phyloP scores from a whole-genome alignment of 2,797 vertebrate species.

The Acanthiza pusilla region DNA sequence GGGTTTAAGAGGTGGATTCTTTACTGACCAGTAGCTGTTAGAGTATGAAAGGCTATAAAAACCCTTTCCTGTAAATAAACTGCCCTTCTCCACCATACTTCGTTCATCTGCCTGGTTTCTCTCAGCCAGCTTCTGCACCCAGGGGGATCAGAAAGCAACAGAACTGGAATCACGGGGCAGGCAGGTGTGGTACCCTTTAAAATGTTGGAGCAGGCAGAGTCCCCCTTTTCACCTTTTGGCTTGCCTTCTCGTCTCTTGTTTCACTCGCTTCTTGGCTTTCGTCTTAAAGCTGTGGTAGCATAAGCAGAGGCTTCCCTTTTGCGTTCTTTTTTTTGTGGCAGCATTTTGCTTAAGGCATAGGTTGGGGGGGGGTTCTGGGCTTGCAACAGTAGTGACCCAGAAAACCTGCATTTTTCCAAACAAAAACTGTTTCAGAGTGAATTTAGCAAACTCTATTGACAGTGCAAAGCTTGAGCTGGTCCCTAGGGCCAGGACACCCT shows the following conservation, averaged over 20 bases:
- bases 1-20: no score
- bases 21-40: no score
- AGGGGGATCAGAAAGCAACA: no score
- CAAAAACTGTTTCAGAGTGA: neutral
- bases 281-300: neutral
- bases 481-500: fast-evolving
- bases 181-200: neutral
- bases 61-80: no score
- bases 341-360: neutral
- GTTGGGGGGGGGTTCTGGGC: neutral
- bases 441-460: neutral
- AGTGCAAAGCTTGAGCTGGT: neutral
- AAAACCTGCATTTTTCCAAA: neutral
- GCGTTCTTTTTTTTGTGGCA: neutral
- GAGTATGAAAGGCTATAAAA: no score
- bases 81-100: no score
- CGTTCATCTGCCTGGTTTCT: no score
- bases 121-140: no score
- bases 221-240: neutral
- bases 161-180: neutral
- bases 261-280: neutral
- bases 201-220: neutral
- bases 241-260: neutral
- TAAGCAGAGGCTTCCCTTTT: neutral
- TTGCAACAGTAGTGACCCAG: neutral